Conservation (phyloP, 2,888 invertebrate genomes). For the Steinernema scapterisci region DNA sequence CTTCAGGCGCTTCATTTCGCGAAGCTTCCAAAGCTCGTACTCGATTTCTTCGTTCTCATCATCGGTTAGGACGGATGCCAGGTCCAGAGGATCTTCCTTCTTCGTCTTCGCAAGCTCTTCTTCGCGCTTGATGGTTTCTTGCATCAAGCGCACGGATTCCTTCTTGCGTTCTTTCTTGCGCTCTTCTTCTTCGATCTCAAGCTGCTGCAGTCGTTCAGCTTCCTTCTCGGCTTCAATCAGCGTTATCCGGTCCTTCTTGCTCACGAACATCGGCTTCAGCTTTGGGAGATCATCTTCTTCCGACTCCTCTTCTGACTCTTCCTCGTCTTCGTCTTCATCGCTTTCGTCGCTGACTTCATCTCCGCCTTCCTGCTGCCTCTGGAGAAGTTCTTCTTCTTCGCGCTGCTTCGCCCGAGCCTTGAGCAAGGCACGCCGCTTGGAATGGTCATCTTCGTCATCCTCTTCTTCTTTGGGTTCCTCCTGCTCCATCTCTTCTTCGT, state of each 20-base stretch:
- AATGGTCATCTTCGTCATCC: conserved; percentile 39
- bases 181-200: conserved; percentile 82
- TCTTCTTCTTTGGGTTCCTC: conserved; percentile 34
- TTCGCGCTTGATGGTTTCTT: conserved; percentile 80
- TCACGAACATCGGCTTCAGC: conserved; percentile 70
- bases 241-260: conserved; percentile 76
- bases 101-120: conserved; percentile 77
- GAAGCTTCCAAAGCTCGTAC: conserved; percentile 88
- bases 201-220: conserved; percentile 81
- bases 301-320: conserved; percentile 68
- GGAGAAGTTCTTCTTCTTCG: conserved; percentile 39
- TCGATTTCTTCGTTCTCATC: conserved; percentile 67
- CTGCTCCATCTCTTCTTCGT: conserved; percentile 46
- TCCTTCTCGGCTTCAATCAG: conserved; percentile 92
- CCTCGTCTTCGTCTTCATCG: conserved; percentile 50
- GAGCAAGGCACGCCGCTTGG: background rate
- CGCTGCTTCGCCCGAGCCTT: conserved; percentile 30
- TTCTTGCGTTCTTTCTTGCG: conserved; percentile 85
- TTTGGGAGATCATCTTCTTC: conserved; percentile 68
- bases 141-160: conserved; percentile 85
- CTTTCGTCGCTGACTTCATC: conserved; percentile 47
- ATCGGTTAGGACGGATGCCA: conserved; percentile 63
- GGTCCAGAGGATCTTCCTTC: conserved; percentile 66
- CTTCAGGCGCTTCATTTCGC: conserved; percentile 93
- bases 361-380: conserved; percentile 44